Evolutionary conservation across 1,140 invertebrate genomes (phyloP).

Genomic region (Microplitis mediator): DNA sequence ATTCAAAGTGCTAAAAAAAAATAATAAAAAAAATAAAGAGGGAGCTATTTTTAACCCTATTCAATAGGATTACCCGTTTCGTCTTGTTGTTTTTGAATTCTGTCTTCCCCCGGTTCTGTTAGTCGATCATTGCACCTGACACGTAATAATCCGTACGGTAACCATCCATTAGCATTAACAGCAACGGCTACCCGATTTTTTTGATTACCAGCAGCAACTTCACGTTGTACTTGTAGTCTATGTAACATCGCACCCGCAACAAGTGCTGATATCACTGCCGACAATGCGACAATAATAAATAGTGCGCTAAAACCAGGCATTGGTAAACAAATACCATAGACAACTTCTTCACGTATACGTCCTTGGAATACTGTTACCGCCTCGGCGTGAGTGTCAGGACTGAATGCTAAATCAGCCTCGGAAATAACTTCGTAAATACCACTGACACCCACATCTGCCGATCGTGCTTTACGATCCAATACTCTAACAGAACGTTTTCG

Average conservation of each 20-base stretch:
- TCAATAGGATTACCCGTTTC: conserved; percentile 13
- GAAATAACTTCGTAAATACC: conserved; percentile 91
- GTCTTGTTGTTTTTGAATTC: conserved; percentile 38
- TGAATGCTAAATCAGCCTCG: conserved; percentile 89
- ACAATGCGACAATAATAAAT: conserved; percentile 84
- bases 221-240: conserved; percentile 75
- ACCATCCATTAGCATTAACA: conserved; percentile 67
- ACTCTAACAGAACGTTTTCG: conserved; percentile 71
- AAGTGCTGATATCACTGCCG: conserved; percentile 80
- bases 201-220: conserved; percentile 62
- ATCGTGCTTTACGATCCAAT: conserved; percentile 75
- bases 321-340: conserved; percentile 90
- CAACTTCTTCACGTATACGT: conserved; percentile 82
- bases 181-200: conserved; percentile 56
- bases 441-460: conserved; percentile 83
- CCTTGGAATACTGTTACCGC: conserved; percentile 87
- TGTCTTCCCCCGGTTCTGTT: conserved; percentile 29
- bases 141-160: conserved; percentile 71
- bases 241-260: conserved; percentile 78
- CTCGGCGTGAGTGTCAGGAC: conserved; percentile 77
- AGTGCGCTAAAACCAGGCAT: conserved; percentile 85
- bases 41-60: conserved; percentile 12
- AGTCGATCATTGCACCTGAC: conserved; percentile 55
- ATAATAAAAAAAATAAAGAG: neutral
- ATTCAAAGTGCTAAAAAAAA: too few relatives aligned